Conservation (phyloP, 2,797 vertebrate species). For the Typhlichthys subterraneus region DNA sequence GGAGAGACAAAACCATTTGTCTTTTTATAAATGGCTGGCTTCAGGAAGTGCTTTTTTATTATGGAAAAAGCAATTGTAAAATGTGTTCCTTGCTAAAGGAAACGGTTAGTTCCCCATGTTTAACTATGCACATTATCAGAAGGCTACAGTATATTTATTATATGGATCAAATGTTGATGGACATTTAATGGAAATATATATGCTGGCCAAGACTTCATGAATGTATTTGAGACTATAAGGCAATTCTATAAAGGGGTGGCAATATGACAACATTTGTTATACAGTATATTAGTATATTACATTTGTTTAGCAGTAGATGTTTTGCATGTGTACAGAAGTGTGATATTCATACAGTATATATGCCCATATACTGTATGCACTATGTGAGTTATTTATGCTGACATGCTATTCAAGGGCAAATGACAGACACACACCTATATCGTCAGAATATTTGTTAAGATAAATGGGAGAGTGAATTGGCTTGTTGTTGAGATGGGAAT, state of each 20-base stretch:
- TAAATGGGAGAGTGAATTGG: slow-evolving; percentile 15
- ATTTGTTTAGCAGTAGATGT: no score
- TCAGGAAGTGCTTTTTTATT: background rate
- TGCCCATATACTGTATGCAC: no score
- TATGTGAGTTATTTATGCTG: no score
- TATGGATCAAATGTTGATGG: no score
- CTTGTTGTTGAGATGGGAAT: background rate
- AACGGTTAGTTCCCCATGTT: background rate
- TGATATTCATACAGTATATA: no score
- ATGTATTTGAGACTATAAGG: background rate
- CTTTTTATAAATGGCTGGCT: background rate
- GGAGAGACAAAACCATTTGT: background rate
- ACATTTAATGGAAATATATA: no score
- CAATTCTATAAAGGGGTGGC: background rate
- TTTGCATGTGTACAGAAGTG: no score
- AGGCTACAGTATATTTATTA: no score
- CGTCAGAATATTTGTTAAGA: background rate
- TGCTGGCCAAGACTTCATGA: background rate
- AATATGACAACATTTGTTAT: no score
- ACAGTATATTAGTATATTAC: no score
- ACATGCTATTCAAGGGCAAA: no score
- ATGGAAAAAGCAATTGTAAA: background rate
- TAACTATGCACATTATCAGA: background rate
- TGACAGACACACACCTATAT: background rate
- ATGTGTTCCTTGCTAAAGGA: background rate